phyloP scores from a whole-genome alignment of 2,888 invertebrate genomes.

The Lochmaea capreae region DNA sequence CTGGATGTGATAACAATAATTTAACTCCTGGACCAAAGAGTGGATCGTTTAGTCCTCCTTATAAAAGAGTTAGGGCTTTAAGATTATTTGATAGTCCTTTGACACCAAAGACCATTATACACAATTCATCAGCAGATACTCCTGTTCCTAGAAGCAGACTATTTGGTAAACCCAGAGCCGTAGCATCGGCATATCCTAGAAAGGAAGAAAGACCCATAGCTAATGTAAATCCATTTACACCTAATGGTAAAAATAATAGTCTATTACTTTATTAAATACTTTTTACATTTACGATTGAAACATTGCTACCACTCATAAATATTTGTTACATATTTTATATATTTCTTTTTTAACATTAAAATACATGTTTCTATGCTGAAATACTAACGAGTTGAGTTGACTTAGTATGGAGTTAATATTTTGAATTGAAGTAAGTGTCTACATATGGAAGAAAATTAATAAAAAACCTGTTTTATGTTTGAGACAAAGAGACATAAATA shows the following conservation, averaged over 20 bases:
- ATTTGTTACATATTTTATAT: no score
- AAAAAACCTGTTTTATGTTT: no score
- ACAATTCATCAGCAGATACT: conserved; percentile 72
- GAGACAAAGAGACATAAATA: no score
- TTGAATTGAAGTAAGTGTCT: no score
- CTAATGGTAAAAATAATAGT: conserved; percentile 70
- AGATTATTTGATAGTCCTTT: conserved; percentile 87
- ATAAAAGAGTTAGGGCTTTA: conserved; percentile 70
- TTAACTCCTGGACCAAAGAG: conserved; percentile 56
- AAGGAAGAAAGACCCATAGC: conserved; percentile 71
- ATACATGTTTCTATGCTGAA: no score
- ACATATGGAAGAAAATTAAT: no score
- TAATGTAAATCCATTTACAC: conserved; percentile 90
- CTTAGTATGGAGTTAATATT: no score
- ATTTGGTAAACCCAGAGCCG: conserved; percentile 65
- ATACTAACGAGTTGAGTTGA: no score
- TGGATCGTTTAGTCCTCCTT: conserved; percentile 70
- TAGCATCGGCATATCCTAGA: conserved; percentile 63
- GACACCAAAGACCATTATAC: conserved; percentile 85
- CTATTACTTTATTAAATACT: background rate
- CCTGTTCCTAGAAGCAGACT: conserved; percentile 68
- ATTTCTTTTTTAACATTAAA: no score
- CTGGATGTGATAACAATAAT: conserved; percentile 55
- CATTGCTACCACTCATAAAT: no score
- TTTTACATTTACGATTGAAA: background rate